Base-by-base conservation (phyloP, 2,888 invertebrate genomes). In the Vannuccia rotundouncinata region DNA sequence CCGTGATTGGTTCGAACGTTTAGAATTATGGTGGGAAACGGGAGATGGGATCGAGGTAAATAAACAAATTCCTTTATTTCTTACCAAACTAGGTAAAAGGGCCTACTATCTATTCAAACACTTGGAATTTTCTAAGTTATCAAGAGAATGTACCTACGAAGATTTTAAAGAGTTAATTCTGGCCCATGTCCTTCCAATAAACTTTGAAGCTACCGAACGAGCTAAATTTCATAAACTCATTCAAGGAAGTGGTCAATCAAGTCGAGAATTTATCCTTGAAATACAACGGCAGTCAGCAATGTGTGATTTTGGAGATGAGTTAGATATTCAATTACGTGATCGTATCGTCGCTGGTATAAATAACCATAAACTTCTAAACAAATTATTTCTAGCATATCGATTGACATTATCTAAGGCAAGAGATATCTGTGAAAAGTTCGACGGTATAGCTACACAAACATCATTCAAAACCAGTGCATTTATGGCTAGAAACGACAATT, bases 191-290 rank as follows among this genome's bases (percentile, higher is more conserved):
- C 13, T 27, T 5, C 66, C 66, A 2, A 27, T 66, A 5, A 66
- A 66, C 66, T 66, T 66, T 22, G 66, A 66, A 66, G 66, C 66
- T 13, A 66, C 66, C 2, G 66, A 66, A 27, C 5, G 66, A 66
- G 66, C 66, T 2, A 5, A 66, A 66, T 66, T 66, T 66, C 66
- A 66, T 22, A 22, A 27, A 5, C 22, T 66, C 2, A 22, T 66
- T 22, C 66, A 27, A 13, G 66, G 17, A n/a, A 66, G 25, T 66
- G 66, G 66, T 22, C 66, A 13, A 22, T 66, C 22, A 17, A 66
- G 66, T 22, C 25, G 25, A 2, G 66, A 66, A 2, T 66, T 66
- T 66, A 66, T 66, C 22, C 10, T 66, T 27, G 66, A 66, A 66
- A 17, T 66, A 17, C 10, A 66, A 45, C 10, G 22, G 25, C 66